phyloP scores from a whole-genome alignment of 2,113 vertebrate genomes.

The Anhinga rufa region DNA sequence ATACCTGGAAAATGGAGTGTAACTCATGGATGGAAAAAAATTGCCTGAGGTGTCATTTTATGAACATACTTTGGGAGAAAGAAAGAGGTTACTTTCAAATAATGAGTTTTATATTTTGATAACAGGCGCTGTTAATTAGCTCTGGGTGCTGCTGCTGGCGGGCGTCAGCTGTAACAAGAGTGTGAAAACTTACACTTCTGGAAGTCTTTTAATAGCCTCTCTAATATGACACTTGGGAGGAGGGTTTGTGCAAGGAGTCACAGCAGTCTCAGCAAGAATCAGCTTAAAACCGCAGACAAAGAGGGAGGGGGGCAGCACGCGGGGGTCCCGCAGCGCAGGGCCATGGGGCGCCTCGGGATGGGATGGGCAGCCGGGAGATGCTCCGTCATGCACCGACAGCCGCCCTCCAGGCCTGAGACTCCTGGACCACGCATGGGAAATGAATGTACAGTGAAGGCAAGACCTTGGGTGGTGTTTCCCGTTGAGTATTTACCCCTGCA shows the following conservation, averaged over 20 bases:
- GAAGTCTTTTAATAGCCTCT: background rate
- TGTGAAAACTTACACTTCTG: background rate
- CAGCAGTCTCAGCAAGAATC: background rate
- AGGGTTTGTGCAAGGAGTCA: background rate
- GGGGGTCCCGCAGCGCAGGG: background rate
- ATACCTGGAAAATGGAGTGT: background rate
- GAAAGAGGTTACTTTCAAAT: background rate
- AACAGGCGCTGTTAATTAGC: background rate
- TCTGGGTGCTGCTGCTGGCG: background rate
- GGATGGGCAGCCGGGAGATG: background rate
- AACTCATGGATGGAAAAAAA: background rate
- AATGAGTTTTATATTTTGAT: background rate
- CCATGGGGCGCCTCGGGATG: background rate
- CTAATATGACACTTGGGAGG: background rate
- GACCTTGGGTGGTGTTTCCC: background rate
- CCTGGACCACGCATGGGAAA: fast-evolving
- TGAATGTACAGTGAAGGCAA: background rate
- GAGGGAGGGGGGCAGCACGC: no score
- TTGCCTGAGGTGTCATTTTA: background rate
- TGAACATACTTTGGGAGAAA: background rate
- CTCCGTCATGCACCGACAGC: background rate
- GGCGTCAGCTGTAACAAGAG: background rate
- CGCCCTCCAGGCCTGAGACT: no score
- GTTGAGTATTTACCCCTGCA: background rate
- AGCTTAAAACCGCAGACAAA: background rate